Percentiles rank a stretch among this genome's conserved stretches.
These are phyloP conservation scores for Struthidea cinerea DNA, from an alignment of 2,113 vertebrate species.

Conservation along the genomic window DNA sequence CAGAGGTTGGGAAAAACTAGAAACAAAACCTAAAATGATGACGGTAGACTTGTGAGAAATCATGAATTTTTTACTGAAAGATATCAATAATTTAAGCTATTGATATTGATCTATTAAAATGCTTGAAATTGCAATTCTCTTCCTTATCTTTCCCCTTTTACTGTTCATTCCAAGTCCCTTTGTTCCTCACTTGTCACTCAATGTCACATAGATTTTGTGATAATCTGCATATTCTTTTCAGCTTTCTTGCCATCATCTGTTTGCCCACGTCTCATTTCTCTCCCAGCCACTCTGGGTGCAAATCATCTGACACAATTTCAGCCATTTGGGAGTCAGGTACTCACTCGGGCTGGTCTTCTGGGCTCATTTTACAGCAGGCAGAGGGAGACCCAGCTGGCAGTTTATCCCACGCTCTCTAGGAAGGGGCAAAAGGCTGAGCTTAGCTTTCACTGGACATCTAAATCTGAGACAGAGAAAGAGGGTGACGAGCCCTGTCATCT, in stretches of 20 bases:
- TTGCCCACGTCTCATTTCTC: not conserved
- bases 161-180: not conserved
- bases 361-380: conserved; percentile 22
- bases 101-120: not conserved
- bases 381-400: conserved; percentile 39
- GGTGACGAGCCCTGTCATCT: conserved; percentile 15
- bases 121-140: not conserved
- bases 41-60: not conserved
- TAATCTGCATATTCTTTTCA: not conserved
- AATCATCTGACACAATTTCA: conserved; percentile 5
- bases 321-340: not conserved
- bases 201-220: not conserved
- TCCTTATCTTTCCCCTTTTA: not conserved
- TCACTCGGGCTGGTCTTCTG: not conserved
- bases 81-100: not conserved
- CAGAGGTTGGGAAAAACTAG: not conserved
- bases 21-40: not conserved
- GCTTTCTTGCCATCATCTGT: not conserved
- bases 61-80: not conserved
- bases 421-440: conserved; percentile 40
- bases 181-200: conserved; percentile 36
- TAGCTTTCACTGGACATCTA: conserved; percentile 15
- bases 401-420: conserved; percentile 37
- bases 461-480: not conserved
- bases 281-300: not conserved